Conservation (phyloP, 2,797 vertebrate species). For the Chrysocyon brachyurus region DNA sequence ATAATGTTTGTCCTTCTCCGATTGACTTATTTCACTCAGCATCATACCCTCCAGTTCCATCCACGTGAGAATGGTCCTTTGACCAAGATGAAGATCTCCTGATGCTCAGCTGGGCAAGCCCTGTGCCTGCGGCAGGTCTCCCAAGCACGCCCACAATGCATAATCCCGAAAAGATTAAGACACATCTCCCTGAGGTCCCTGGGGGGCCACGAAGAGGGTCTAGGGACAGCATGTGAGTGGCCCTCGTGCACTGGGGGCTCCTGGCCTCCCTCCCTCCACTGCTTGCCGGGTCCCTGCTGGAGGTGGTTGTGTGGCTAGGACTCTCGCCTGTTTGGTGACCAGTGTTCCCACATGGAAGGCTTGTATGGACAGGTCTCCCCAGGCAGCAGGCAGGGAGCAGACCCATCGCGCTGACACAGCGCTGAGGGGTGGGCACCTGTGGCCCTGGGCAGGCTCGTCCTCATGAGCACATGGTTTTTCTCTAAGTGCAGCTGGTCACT, state of each 20-base stretch:
- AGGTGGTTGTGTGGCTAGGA: not conserved
- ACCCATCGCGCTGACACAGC: not conserved
- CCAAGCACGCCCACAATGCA: fast-evolving
- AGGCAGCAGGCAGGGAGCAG: not conserved
- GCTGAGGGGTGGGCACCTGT: fast-evolving
- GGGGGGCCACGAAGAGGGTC: not conserved
- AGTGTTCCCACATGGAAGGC: not conserved
- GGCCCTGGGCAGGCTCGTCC: not conserved
- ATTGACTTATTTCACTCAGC: too few species aligned
- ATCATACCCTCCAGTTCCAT: too few species aligned
- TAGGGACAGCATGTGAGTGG: not conserved
- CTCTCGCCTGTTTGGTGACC: not conserved
- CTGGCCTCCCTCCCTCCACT: not conserved
- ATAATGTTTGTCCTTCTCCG: too few species aligned
- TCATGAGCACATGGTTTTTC: not conserved
- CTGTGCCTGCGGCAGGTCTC: not conserved
- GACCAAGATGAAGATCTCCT: not conserved
- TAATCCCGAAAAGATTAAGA: not conserved
- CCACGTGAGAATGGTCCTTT: too few species aligned
- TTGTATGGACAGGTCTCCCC: not conserved
- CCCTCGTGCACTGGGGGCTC: not conserved
- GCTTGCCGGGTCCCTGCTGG: too few species aligned
- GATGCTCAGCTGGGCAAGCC: fast-evolving
- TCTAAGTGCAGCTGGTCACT: not conserved
- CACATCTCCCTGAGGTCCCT: not conserved